Evolutionary conservation across 1,140 invertebrate genomes (phyloP).

Genomic region (Tyrophagus putrescentiae): DNA sequence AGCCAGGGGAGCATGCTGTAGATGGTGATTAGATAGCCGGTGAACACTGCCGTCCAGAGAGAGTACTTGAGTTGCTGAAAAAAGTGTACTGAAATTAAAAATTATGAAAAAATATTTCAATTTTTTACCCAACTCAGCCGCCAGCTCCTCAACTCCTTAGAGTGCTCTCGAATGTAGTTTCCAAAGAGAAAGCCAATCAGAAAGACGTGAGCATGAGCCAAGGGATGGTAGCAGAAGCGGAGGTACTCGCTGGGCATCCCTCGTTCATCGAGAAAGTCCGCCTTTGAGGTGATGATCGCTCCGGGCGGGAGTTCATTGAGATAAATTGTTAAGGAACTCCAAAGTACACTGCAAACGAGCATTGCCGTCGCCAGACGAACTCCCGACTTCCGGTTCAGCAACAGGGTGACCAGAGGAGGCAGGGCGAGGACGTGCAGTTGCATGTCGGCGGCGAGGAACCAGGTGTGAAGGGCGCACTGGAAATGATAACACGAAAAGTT

Average conservation of each 20-base stretch:
- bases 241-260: neutral
- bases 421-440: neutral
- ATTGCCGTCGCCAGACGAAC: neutral
- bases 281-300: neutral
- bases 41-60: neutral
- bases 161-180: neutral
- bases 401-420: neutral
- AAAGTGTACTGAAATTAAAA: neutral
- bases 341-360: neutral
- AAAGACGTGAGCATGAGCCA: neutral
- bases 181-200: slow-evolving; percentile 1
- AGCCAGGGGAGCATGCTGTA: neutral
- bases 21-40: neutral
- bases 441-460: slow-evolving; percentile 3
- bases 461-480: slow-evolving; percentile 11
- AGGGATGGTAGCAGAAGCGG: neutral
- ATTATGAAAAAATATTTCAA: neutral
- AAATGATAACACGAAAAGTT: neutral
- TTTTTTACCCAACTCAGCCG: neutral
- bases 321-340: neutral
- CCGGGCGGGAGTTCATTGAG: neutral
- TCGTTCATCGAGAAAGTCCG: neutral
- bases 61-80: neutral
- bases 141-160: neutral
- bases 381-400: neutral